These are phyloP conservation scores for Parazoanthus darwini DNA, from an alignment of 92 coral and sea anemone genomes.

Conservation along the genomic window DNA sequence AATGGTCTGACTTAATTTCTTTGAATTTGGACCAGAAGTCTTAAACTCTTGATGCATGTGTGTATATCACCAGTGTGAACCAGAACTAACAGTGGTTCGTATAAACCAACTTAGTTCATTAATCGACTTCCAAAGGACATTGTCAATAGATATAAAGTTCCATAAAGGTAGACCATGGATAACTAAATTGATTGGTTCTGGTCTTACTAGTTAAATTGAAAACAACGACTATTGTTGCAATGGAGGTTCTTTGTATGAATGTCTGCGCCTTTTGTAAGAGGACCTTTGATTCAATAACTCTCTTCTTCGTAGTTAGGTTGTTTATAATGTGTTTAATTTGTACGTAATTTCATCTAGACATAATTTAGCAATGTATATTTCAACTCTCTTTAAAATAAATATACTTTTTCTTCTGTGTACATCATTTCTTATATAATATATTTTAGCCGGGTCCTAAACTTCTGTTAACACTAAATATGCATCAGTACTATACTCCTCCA, in stretches of 20 bases:
- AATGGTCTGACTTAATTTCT: too few relatives aligned
- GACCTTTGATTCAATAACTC: not conserved
- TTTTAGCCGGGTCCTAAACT: not conserved
- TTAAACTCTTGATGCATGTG: too few relatives aligned
- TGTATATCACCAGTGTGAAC: too few relatives aligned
- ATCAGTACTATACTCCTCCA: not conserved
- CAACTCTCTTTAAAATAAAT: conserved; percentile 26
- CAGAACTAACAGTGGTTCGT: too few relatives aligned
- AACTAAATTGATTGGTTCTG: not conserved
- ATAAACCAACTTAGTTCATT: too few relatives aligned
- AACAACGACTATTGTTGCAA: not conserved
- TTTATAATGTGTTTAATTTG: conserved; percentile 19
- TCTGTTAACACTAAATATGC: not conserved
- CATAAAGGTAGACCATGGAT: not conserved
- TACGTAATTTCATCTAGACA: conserved; percentile 15
- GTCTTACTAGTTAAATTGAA: not conserved
- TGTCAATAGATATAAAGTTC: not conserved
- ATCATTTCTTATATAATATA: conserved; percentile 19
- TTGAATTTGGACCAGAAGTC: too few relatives aligned
- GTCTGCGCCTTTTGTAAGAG: not conserved
- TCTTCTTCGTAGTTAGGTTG: not conserved
- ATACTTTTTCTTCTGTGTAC: conserved; percentile 28
- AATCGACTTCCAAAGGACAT: not conserved
- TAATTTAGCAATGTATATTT: not conserved
- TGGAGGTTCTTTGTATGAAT: not conserved